Percentiles rank a stretch among this genome's conserved stretches.
phyloP scores from a whole-genome alignment of 2,797 vertebrate genomes.

The Platyrinchus mystaceus region DNA sequence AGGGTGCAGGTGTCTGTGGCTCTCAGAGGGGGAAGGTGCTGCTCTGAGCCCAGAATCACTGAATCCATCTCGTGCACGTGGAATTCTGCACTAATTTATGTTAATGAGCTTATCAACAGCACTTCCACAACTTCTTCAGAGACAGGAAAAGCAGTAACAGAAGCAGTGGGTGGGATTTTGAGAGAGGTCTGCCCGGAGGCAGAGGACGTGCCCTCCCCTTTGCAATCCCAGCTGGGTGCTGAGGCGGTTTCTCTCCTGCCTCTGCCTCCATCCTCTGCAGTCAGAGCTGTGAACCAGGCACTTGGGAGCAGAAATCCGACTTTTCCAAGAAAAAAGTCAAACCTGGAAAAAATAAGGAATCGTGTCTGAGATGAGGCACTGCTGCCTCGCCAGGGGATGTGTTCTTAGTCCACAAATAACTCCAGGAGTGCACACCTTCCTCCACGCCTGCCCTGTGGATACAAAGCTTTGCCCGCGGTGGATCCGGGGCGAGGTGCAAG shows the following conservation, averaged over 20 bases:
- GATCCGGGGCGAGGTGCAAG: not conserved
- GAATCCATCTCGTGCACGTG: not conserved
- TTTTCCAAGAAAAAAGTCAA: not conserved
- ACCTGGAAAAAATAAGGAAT: not conserved
- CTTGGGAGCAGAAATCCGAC: not conserved
- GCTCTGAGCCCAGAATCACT: rapidly evolving
- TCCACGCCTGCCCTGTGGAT: not conserved
- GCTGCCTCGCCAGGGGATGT: not conserved
- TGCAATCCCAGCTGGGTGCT: rapidly evolving
- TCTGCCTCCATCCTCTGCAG: not conserved
- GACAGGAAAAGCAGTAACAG: not conserved
- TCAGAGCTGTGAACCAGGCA: not conserved
- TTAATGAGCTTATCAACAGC: not conserved
- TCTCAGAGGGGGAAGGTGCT: rapidly evolving
- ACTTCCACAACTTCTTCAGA: not conserved
- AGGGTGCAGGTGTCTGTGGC: not conserved
- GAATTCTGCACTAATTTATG: not conserved
- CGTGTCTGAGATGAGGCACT: not conserved
- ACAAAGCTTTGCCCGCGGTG: not conserved
- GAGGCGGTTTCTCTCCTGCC: rapidly evolving
- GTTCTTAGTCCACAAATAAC: not conserved
- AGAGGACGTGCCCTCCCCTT: rapidly evolving
- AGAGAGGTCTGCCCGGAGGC: not conserved
- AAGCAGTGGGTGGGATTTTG: not conserved
- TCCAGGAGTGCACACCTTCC: not conserved